phyloP scores from a whole-genome alignment of 1,140 invertebrate genomes.

The Philotrypesis tridentata region DNA sequence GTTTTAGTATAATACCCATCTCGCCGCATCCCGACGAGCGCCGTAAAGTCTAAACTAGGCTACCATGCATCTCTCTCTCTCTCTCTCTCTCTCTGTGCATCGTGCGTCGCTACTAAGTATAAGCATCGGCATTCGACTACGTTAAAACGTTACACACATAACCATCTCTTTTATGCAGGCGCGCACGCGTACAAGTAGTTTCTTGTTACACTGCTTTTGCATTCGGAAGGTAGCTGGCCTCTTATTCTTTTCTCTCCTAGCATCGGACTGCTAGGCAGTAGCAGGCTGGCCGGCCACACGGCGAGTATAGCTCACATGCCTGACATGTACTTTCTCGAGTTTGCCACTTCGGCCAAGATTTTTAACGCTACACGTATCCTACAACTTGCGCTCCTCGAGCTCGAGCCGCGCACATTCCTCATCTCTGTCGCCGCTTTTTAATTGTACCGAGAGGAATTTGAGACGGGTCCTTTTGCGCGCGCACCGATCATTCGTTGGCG shows the following conservation, averaged over 20 bases:
- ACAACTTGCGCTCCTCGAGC: not conserved
- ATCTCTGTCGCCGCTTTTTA: not conserved
- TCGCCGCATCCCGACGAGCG: not conserved
- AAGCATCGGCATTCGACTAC: not conserved
- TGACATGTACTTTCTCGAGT: not conserved
- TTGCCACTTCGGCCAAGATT: not conserved
- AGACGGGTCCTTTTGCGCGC: not conserved
- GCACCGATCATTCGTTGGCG: no score
- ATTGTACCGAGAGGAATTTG: not conserved
- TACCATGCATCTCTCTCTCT: no score
- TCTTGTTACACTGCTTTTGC: conserved; percentile 2
- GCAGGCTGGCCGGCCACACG: not conserved
- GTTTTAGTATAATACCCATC: not conserved
- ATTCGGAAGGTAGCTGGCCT: not conserved
- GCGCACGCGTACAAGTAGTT: no score
- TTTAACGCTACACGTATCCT: not conserved
- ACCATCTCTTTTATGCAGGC: no score
- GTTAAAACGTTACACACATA: not conserved
- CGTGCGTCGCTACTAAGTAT: no score
- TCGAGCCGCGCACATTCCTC: not conserved
- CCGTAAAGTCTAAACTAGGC: conserved; percentile 24
- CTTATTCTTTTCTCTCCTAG: not conserved
- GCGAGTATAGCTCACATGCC: not conserved
- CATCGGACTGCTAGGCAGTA: no score
- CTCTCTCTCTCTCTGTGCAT: no score